phyloP scores from a whole-genome alignment of 2,113 vertebrate genomes.

The Neodontobutis hainanensis region DNA sequence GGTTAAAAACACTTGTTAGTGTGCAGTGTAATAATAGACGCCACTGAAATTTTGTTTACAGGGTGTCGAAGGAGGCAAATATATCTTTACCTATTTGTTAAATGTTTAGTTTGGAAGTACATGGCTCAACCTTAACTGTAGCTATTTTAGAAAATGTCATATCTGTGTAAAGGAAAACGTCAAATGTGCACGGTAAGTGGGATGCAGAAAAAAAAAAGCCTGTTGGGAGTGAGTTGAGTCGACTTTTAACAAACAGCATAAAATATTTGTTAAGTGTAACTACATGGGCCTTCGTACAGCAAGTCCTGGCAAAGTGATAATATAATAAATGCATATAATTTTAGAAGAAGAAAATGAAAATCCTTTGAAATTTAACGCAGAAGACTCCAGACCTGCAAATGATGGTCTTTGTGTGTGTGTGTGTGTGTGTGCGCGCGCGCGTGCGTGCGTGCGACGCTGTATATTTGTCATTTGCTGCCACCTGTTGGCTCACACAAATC shows the following conservation, averaged over 20 bases:
- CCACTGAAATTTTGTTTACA: constrained; percentile 48
- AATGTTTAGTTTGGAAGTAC: constrained; percentile 33
- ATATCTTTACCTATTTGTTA: constrained; percentile 35
- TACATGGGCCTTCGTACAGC: background rate
- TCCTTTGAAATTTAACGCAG: background rate
- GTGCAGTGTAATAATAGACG: constrained; percentile 60
- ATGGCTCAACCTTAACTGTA: constrained; percentile 1
- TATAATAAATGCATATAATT: background rate
- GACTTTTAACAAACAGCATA: background rate
- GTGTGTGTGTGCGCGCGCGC: too few species aligned
- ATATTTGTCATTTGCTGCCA: constrained; percentile 48
- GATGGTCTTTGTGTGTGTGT: too few species aligned
- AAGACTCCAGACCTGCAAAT: constrained; percentile 3
- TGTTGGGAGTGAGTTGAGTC: background rate
- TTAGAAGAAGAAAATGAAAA: background rate
- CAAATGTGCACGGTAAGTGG: background rate
- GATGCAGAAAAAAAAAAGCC: background rate
- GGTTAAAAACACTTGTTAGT: constrained; percentile 17
- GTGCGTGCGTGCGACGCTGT: too few species aligned
- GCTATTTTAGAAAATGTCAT: background rate
- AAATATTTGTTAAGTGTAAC: too few species aligned
- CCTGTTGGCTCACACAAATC: constrained; percentile 26
- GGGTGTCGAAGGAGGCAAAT: constrained; percentile 48
- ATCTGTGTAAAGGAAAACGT: background rate
- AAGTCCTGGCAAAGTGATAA: background rate